Percentiles rank a stretch among this genome's conserved stretches.
phyloP scores from a whole-genome alignment of 2,797 vertebrate genomes.

The Myotis myotis region DNA sequence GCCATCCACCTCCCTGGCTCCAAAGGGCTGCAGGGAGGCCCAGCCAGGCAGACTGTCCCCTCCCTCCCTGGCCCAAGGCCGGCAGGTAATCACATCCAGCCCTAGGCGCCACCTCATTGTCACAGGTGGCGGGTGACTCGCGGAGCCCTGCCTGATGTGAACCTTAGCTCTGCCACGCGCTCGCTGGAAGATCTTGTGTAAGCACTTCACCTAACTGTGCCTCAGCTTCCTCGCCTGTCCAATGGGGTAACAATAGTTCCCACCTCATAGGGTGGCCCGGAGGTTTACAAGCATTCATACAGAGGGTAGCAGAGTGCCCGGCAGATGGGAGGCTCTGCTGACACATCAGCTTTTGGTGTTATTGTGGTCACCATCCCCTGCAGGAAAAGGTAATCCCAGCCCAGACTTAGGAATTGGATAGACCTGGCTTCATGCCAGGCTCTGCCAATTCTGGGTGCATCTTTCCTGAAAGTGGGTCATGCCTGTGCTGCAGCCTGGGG shows the following conservation, averaged over 20 bases:
- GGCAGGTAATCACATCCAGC: not conserved
- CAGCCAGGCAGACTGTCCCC: not conserved
- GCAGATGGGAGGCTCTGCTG: no score
- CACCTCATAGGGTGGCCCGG: not conserved
- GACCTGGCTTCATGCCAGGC: not conserved
- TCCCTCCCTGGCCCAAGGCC: not conserved
- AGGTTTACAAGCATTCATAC: not conserved
- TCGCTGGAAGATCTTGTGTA: not conserved
- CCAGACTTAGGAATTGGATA: not conserved
- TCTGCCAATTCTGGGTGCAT: not conserved
- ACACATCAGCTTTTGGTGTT: not conserved
- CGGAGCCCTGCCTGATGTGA: not conserved
- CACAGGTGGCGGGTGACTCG: not conserved
- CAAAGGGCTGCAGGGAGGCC: not conserved
- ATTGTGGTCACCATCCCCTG: not conserved
- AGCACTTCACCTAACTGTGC: not conserved
- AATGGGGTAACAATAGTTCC: not conserved
- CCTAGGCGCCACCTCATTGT: not conserved
- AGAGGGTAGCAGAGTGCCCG: rapidly evolving
- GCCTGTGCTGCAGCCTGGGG: not conserved
- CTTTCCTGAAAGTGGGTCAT: not conserved
- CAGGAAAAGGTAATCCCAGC: not conserved
- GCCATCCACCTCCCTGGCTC: not conserved
- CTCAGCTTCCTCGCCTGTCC: not conserved
- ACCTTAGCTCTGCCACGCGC: not conserved